These are phyloP conservation scores for Lanius ludovicianus DNA, from an alignment of 2,113 vertebrate species.

Conservation along the genomic window DNA sequence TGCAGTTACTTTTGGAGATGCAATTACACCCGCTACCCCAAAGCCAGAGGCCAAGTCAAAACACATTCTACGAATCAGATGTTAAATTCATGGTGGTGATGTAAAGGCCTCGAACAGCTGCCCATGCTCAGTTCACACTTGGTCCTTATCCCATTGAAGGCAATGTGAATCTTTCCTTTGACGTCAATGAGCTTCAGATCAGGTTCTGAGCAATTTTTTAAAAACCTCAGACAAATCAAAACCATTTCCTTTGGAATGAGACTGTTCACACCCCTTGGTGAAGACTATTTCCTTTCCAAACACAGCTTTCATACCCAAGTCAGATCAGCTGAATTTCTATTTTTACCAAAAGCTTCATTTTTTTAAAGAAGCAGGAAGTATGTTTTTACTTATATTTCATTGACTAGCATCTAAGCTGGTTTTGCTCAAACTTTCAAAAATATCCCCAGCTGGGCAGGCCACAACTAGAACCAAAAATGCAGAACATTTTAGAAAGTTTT, in stretches of 20 bases:
- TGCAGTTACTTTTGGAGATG: not conserved
- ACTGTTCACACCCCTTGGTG: conserved; percentile 24
- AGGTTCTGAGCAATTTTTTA: conserved; percentile 25
- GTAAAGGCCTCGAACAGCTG: not conserved
- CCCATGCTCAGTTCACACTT: conserved; percentile 28
- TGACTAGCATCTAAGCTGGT: not conserved
- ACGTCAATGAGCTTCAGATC: conserved; percentile 62
- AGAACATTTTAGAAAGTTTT: not conserved
- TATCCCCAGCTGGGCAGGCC: not conserved
- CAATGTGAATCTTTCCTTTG: conserved; percentile 45
- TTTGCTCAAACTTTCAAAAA: not conserved
- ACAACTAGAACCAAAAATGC: not conserved
- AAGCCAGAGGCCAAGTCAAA: not conserved
- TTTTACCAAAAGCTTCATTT: conserved; percentile 28
- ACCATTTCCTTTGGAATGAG: conserved; percentile 56
- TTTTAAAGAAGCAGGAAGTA: not conserved
- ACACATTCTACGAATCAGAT: not conserved
- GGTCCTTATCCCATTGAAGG: conserved; percentile 20
- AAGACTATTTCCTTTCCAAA: conserved; percentile 61
- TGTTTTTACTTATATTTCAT: conserved; percentile 12
- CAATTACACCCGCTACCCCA: not conserved
- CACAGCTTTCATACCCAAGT: not conserved
- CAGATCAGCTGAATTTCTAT: conserved; percentile 6
- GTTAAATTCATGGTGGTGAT: not conserved
- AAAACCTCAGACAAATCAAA: conserved; percentile 68